Evolutionary conservation across 2,113 vertebrate genomes (phyloP).

Genomic region (Thinocorus orbignyianus): DNA sequence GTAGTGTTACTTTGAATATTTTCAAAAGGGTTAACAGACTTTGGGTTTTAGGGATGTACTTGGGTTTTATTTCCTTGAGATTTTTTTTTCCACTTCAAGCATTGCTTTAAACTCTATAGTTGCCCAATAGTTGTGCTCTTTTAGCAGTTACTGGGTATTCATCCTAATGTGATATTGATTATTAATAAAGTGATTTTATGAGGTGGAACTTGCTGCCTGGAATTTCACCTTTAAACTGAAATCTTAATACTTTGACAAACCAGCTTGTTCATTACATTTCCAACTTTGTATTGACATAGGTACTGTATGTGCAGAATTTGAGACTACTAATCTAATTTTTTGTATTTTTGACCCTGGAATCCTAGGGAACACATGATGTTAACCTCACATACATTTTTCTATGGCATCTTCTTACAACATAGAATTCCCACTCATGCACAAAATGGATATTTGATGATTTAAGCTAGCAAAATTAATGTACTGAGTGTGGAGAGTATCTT

Average conservation of each 20-base stretch:
- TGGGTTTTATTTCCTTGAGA: accelerated
- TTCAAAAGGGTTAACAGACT: background rate
- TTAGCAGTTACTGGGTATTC: background rate
- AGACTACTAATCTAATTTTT: background rate
- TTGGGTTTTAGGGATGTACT: background rate
- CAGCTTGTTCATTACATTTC: background rate
- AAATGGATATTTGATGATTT: background rate
- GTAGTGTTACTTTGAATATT: background rate
- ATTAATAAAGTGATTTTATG: background rate
- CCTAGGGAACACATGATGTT: background rate
- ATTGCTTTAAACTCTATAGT: background rate
- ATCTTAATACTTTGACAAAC: background rate
- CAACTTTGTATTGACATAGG: background rate
- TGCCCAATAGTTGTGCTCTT: background rate
- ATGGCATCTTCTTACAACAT: background rate
- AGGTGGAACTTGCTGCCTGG: background rate
- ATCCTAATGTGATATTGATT: background rate
- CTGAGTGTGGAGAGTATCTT: background rate
- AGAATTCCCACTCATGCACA: background rate
- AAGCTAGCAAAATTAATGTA: background rate
- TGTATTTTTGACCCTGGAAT: background rate
- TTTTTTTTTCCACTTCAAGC: accelerated
- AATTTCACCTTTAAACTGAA: background rate
- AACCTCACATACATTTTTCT: background rate
- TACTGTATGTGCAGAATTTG: background rate